phyloP scores from a whole-genome alignment of 2,113 vertebrate genomes.

The Cinclus cinclus region DNA sequence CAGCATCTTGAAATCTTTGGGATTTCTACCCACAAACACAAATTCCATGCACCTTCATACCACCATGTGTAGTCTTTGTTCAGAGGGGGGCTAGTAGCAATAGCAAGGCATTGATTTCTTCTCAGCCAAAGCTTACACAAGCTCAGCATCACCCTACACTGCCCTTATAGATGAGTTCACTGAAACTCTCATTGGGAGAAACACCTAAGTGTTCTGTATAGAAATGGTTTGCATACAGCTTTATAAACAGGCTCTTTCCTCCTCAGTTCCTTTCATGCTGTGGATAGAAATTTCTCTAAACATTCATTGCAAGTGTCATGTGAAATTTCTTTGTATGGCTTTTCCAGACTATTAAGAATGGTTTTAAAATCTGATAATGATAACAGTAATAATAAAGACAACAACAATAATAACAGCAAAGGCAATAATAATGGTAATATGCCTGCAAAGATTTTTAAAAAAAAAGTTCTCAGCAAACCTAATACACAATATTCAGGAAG shows the following conservation, averaged over 20 bases:
- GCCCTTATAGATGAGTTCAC: neutral
- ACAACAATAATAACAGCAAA: neutral
- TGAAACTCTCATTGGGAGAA: neutral
- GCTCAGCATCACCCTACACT: neutral
- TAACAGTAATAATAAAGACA: neutral
- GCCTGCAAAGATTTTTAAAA: neutral
- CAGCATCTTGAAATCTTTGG: neutral
- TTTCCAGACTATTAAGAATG: constrained; percentile 1
- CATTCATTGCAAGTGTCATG: neutral
- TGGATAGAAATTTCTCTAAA: neutral
- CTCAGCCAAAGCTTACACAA: neutral
- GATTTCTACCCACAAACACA: neutral
- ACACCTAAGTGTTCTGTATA: neutral
- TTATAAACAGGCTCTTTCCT: neutral
- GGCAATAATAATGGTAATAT: neutral
- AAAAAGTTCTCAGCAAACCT: neutral
- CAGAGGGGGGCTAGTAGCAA: neutral
- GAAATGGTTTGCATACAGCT: neutral
- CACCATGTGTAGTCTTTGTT: neutral
- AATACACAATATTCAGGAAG: neutral
- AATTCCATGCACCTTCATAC: neutral
- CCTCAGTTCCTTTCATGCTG: neutral
- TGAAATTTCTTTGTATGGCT: neutral
- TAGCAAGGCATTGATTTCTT: neutral
- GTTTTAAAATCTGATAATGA: neutral